phyloP scores from a whole-genome alignment of 2,113 vertebrate genomes.

The Rousettus leschenaultii region DNA sequence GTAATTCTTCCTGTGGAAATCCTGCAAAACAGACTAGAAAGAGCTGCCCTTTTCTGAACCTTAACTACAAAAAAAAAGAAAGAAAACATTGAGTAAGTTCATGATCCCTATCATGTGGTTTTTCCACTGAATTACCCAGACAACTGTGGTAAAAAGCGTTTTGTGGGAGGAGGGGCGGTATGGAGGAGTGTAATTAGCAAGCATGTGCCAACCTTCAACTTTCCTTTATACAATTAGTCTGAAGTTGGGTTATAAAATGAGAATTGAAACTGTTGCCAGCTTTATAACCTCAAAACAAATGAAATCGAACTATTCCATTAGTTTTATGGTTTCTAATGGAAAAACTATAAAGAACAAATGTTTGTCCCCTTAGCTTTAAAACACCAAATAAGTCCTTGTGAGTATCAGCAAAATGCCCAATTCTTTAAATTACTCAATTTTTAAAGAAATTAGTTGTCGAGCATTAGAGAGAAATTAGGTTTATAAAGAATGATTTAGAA shows the following conservation, averaged over 20 bases:
- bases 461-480: constrained; percentile 23
- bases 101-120: not conserved
- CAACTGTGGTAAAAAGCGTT: not conserved
- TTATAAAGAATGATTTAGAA: constrained; percentile 15
- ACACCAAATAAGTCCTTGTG: not conserved
- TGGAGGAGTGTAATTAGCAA: not conserved
- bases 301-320: constrained; percentile 23
- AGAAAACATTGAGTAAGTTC: not conserved
- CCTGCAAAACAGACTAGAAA: not conserved
- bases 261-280: not conserved
- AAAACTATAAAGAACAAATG: constrained; percentile 39
- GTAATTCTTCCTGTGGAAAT: not conserved
- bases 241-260: constrained; percentile 9
- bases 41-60: not conserved
- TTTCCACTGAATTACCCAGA: not conserved
- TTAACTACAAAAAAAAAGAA: not conserved
- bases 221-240: not conserved
- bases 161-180: accelerated
- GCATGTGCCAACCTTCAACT: not conserved
- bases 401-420: constrained; percentile 14
- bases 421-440: not conserved
- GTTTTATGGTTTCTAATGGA: constrained; percentile 35
- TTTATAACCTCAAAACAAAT: not conserved
- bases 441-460: constrained; percentile 39
- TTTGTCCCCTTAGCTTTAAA: not conserved